phyloP scores from a whole-genome alignment of 2,797 vertebrate species.

The Numenius phaeopus region DNA sequence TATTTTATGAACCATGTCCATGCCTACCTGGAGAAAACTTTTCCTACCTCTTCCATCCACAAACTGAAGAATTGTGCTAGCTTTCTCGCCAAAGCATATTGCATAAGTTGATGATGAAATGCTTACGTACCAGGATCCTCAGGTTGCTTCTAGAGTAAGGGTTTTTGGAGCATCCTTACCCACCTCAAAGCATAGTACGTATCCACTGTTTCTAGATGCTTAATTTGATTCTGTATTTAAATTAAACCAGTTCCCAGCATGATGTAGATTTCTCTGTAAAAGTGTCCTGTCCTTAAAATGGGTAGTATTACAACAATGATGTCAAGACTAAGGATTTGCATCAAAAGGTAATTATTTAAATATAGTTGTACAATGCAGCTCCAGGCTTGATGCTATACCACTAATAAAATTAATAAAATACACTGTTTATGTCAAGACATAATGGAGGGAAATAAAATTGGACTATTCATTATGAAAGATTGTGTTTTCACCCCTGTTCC shows the following conservation, averaged over 20 bases:
- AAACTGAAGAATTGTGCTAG: background rate
- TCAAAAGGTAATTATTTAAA: background rate
- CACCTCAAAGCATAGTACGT: background rate
- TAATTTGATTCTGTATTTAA: background rate
- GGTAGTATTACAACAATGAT: background rate
- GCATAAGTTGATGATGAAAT: background rate
- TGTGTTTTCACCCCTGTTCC: background rate
- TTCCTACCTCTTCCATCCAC: background rate
- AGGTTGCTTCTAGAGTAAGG: background rate
- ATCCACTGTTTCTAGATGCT: background rate
- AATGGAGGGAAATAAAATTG: background rate
- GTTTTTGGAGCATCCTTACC: background rate
- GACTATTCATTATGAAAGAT: background rate
- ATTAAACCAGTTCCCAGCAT: background rate
- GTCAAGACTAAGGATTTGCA: background rate
- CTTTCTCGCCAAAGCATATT: background rate
- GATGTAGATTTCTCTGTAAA: background rate
- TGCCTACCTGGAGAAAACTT: background rate
- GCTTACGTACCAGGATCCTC: background rate
- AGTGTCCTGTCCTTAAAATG: background rate
- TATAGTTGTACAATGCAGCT: background rate
- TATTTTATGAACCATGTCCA: background rate
- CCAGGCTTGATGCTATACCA: background rate
- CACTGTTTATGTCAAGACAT: background rate
- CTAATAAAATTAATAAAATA: background rate